Evolutionary conservation across 2,113 vertebrate genomes (phyloP).

Genomic region (Myotis yumanensis): DNA sequence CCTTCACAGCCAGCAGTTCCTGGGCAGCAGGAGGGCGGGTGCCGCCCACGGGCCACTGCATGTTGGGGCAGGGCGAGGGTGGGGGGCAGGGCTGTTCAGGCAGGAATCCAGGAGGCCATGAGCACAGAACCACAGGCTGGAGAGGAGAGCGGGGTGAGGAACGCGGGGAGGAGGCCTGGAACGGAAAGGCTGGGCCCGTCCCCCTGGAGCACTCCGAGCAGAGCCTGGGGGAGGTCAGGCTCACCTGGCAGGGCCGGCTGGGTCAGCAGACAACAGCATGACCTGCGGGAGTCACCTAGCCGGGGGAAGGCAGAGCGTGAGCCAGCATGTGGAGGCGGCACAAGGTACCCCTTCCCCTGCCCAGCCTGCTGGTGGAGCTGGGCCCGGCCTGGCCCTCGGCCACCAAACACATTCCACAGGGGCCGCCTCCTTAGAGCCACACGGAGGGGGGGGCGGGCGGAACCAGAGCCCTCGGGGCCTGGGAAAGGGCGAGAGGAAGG

Average conservation of each 20-base stretch:
- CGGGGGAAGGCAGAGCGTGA: slow-evolving; percentile 21
- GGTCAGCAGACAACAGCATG: slow-evolving; percentile 67
- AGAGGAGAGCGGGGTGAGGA: background rate
- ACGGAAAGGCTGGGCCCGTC: background rate
- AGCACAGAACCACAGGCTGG: background rate
- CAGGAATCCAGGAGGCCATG: background rate
- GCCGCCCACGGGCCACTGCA: background rate
- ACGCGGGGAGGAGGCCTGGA: background rate
- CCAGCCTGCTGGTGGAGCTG: slow-evolving; percentile 49
- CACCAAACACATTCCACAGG: slow-evolving; percentile 78
- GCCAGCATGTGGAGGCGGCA: background rate
- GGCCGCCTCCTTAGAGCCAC: slow-evolving; percentile 71
- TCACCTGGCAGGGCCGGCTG: slow-evolving; percentile 69
- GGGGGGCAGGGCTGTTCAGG: background rate
- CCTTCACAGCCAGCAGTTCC: background rate
- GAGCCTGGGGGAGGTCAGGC: slow-evolving; percentile 13
- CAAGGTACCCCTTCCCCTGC: slow-evolving; percentile 49
- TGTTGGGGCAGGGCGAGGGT: background rate
- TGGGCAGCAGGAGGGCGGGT: background rate
- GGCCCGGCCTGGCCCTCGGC: slow-evolving; percentile 71
- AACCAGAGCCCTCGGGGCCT: slow-evolving; percentile 69
- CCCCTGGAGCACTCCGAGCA: background rate
- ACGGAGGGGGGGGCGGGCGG: slow-evolving; percentile 46
- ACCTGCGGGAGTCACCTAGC: slow-evolving; percentile 66
- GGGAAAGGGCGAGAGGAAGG: slow-evolving; percentile 74